Percentiles rank a stretch among this genome's conserved stretches.
These are phyloP conservation scores for Gnathonemus echidnorhynchus DNA, from an alignment of 2,113 vertebrate genomes.

Conservation along the genomic window DNA sequence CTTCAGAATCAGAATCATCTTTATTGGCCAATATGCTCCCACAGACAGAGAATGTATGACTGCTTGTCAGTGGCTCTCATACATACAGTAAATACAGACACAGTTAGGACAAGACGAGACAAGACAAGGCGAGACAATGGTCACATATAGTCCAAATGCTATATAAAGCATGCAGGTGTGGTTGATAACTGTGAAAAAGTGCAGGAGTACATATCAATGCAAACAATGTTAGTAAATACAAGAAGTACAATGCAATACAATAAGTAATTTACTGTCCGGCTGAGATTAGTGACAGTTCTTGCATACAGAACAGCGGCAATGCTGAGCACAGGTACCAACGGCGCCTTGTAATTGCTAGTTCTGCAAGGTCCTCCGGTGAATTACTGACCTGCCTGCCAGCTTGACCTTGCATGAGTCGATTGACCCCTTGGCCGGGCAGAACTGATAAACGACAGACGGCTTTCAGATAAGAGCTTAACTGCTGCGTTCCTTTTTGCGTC, in stretches of 20 bases:
- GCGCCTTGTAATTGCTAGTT: conserved; percentile 29
- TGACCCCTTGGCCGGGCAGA: conserved; percentile 27
- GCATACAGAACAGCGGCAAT: conserved; percentile 58
- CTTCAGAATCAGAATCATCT: neutral
- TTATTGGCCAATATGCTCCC: neutral
- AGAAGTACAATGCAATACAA: neutral
- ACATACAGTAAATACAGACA: neutral
- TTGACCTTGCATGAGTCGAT: conserved; percentile 20
- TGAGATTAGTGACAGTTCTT: conserved; percentile 38
- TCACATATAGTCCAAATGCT: neutral
- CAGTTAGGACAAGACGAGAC: neutral
- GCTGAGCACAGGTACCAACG: conserved; percentile 46
- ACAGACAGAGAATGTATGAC: neutral
- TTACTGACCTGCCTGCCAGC: conserved; percentile 22
- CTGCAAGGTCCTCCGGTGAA: conserved; percentile 18
- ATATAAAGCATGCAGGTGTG: neutral
- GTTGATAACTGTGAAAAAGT: neutral
- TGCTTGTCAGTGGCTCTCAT: neutral
- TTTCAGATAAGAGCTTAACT: neutral
- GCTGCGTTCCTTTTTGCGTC: neutral
- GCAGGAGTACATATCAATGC: neutral
- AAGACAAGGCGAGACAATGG: neutral
- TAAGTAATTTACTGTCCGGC: neutral
- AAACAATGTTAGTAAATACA: neutral
- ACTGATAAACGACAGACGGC: conserved; percentile 16